These are phyloP conservation scores for Drosophila mayri DNA, from an alignment of 1,140 invertebrate genomes.

Conservation along the genomic window DNA sequence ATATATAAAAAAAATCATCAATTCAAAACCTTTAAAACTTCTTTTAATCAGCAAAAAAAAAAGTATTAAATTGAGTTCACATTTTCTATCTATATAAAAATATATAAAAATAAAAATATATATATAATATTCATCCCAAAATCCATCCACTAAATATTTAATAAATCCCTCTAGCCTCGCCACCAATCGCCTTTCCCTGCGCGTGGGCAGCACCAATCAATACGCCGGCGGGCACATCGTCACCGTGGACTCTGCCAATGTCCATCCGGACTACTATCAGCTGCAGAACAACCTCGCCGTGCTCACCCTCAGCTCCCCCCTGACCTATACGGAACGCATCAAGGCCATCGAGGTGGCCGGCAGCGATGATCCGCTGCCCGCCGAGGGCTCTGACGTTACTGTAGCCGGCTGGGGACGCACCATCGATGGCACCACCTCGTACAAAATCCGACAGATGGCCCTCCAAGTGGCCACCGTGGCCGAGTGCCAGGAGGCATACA, in stretches of 20 bases:
- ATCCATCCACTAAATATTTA: no score
- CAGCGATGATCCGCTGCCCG: constrained; percentile 27
- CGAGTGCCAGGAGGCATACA: constrained; percentile 64
- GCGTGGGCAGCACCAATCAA: constrained; percentile 80
- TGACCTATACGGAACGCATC: constrained; percentile 51
- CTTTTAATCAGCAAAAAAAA: background rate
- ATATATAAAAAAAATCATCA: no score
- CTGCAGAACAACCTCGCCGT: constrained; percentile 86
- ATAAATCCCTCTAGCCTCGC: constrained; percentile 31
- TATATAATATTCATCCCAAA: no score
- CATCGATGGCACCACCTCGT: constrained; percentile 50
- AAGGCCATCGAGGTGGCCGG: constrained; percentile 37
- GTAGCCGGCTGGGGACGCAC: constrained; percentile 75
- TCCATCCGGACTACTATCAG: constrained; percentile 81
- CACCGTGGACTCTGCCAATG: constrained; percentile 14
- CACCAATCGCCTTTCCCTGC: constrained; percentile 47
- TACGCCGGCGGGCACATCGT: constrained; percentile 70
- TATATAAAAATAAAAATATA: background rate
- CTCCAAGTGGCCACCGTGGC: constrained; percentile 45
- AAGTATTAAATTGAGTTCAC: background rate
- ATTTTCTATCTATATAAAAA: no score
- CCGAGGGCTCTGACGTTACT: constrained; percentile 25
- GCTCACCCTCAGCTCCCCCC: constrained; percentile 55
- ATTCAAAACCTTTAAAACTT: background rate
- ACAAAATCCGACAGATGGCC: constrained; percentile 54